Conservation (phyloP, 2,888 invertebrate genomes). For the Pristionchus exspectatus region DNA sequence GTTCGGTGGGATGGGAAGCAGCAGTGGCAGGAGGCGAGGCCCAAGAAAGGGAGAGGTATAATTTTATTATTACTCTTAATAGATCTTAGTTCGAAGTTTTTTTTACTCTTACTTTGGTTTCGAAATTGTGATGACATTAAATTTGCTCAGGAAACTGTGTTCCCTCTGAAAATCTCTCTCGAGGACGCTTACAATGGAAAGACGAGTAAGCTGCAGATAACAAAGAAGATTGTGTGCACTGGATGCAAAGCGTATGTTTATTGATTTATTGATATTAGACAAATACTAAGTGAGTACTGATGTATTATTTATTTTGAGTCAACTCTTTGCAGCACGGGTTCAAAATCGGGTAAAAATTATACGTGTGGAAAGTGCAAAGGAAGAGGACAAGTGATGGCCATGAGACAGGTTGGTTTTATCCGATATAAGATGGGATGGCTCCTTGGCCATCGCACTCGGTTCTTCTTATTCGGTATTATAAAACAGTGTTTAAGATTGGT, state of each 20-base stretch:
- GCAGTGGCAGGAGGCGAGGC: slow-evolving; percentile 82
- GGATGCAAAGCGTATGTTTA: slow-evolving; percentile 85
- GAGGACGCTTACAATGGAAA: slow-evolving; percentile 94
- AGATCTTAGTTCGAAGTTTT: background rate
- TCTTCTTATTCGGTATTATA: background rate
- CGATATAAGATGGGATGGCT: background rate
- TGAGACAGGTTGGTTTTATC: slow-evolving; percentile 56
- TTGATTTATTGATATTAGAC: background rate
- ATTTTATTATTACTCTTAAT: background rate
- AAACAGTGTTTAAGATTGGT: slow-evolving; percentile 80
- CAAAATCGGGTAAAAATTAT: slow-evolving; percentile 72
- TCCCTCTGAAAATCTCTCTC: slow-evolving; percentile 88
- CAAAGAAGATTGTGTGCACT: slow-evolving; percentile 89
- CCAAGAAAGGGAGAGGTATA: slow-evolving; percentile 82
- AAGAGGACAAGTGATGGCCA: slow-evolving; percentile 82
- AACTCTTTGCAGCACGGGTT: slow-evolving; percentile 72
- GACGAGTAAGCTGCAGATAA: slow-evolving; percentile 88
- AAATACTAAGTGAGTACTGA: background rate
- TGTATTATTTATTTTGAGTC: background rate
- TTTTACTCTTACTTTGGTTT: background rate
- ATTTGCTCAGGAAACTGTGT: slow-evolving; percentile 86
- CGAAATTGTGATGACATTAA: background rate
- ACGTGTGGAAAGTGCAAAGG: slow-evolving; percentile 88
- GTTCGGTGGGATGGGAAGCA: slow-evolving; percentile 78
- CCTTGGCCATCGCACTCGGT: background rate